Base-by-base conservation (phyloP, 2,888 invertebrate genomes). In the Agonum fuliginosum region DNA sequence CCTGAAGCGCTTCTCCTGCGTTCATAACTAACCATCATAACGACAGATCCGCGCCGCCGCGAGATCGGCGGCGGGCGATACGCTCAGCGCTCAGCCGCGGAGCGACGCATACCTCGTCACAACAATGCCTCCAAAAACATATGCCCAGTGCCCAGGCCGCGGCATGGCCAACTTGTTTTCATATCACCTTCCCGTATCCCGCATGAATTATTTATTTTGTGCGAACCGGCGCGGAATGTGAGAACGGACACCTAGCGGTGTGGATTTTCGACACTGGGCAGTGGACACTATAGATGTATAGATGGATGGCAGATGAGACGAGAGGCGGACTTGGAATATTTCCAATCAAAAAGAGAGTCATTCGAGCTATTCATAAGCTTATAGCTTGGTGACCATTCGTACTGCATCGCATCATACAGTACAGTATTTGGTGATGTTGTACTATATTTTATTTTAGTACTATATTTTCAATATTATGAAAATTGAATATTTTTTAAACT, bases 201-300 rank as follows among this genome's bases (percentile, higher is more conserved):
- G 82, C 84, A 85, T 85, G 83, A 84, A 85, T 85, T 85, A 85
- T 85, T 85, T 85, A 85, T 85, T 83, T 83, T 83, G 82, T 81
- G 82, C 81, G 83, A 81, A 81, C 81, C 81, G 80, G 80, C 81
- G 80, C 78, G 79, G 79, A 79, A 81, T 82, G 82, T 82, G 82
- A 81, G 82, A 81, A 81, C 80, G 79, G 78, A 83, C 83, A 83
- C 83, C 82, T 83, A 80, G 78, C 46, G 27, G 58, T 54, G 54
- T 54, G 22, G 48, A 30, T 30, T 30, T 30, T 30, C 30, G 30
- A 8, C 30, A 30, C 30, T 30, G 30, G 30, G 30, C 30, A 3
- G 8, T 30, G 8, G 30, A 30, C 8, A 8, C n/a, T n/a, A n/a
- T n/a, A n/a, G n/a, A n/a, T n/a, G n/a, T n/a, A n/a, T n/a, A n/a